phyloP scores from a whole-genome alignment of 1,140 invertebrate genomes.

The Calliphora vicina region DNA sequence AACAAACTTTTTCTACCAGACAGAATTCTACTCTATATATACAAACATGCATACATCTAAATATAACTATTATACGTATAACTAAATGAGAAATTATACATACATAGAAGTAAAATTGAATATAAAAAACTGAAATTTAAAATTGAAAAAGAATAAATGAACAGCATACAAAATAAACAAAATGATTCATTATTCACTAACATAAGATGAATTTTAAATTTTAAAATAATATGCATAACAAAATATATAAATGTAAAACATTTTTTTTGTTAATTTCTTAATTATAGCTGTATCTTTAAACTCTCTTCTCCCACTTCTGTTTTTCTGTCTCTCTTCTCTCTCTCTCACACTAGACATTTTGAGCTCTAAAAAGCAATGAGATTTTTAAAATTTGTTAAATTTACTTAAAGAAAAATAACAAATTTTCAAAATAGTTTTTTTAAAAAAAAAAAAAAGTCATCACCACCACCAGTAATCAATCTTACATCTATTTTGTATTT shows the following conservation, averaged over 20 bases:
- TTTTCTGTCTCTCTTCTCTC: background rate
- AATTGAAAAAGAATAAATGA: background rate
- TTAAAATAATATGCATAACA: background rate
- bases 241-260: background rate
- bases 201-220: too few relatives aligned
- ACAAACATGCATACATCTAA: background rate
- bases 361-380: background rate
- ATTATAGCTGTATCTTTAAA: background rate
- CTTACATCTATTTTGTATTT: background rate
- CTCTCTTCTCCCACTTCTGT: background rate
- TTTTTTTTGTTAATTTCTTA: background rate
- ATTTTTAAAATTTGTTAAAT: background rate
- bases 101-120: background rate
- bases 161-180: background rate
- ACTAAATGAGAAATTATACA: background rate
- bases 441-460: background rate
- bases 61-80: background rate
- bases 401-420: background rate
- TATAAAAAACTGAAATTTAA: background rate
- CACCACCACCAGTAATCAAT: background rate
- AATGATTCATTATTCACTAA: too few relatives aligned
- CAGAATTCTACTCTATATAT: conserved; percentile 8
- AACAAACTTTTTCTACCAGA: conserved; percentile 9
- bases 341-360: too few relatives aligned
- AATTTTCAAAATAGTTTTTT: background rate